Percentiles rank a stretch among this genome's conserved stretches.
These are phyloP conservation scores for Dolichoris vasculosae DNA, from an alignment of 1,140 invertebrate genomes.

Conservation along the genomic window DNA sequence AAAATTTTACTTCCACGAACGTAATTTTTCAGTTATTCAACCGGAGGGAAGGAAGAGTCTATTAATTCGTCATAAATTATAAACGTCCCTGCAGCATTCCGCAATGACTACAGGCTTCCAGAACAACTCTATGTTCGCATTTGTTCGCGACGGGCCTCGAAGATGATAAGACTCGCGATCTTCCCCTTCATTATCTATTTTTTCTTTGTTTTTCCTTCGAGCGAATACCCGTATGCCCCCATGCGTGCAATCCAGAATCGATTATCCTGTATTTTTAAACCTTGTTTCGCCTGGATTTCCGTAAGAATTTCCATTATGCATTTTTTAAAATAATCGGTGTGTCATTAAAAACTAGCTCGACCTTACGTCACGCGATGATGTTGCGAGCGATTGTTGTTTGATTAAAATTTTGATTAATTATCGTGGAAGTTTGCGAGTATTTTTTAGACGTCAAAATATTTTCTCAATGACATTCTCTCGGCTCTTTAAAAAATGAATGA, in stretches of 20 bases:
- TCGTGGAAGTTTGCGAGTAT: too few species aligned
- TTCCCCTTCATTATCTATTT: neutral
- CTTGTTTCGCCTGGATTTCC: neutral
- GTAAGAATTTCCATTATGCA: neutral
- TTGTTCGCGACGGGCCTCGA: neutral
- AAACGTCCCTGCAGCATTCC: neutral
- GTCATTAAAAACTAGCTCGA: neutral
- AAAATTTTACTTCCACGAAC: slow-evolving; percentile 23
- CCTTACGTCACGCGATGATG: too few species aligned
- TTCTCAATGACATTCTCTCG: too few species aligned
- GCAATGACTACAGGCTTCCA: neutral
- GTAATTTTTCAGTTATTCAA: slow-evolving; percentile 29
- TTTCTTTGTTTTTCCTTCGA: slow-evolving; percentile 3
- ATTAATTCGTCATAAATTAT: slow-evolving; percentile 37
- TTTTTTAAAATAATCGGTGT: neutral
- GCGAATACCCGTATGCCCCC: neutral
- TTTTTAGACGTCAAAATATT: too few species aligned
- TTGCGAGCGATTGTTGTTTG: too few species aligned
- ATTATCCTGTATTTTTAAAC: slow-evolving; percentile 6
- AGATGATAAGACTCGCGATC: neutral
- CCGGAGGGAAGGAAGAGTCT: neutral
- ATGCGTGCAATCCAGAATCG: neutral
- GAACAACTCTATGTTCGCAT: slow-evolving; percentile 14
- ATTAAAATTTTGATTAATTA: neutral
- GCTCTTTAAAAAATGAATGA: neutral